These are phyloP conservation scores for Oscheius sp. DNA, from an alignment of 2,888 invertebrate genomes.

Conservation along the genomic window DNA sequence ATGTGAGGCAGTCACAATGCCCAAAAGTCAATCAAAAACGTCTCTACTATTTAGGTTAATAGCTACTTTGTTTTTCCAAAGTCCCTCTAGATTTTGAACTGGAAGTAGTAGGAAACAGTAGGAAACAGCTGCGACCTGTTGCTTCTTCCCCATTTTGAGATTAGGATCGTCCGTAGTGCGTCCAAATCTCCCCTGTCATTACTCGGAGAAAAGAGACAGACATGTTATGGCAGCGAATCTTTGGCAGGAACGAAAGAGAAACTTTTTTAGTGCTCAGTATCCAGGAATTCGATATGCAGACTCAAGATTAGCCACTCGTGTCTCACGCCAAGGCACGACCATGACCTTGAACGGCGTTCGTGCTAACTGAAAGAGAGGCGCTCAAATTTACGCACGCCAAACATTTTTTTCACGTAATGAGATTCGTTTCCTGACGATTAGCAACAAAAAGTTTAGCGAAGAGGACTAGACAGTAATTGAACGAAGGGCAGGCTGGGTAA, in stretches of 20 bases:
- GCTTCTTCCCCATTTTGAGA: slow-evolving; percentile 28
- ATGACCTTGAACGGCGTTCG: slow-evolving; percentile 28
- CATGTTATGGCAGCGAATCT: slow-evolving; percentile 1
- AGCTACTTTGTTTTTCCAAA: slow-evolving; percentile 4
- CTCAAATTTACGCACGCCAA: slow-evolving; percentile 27
- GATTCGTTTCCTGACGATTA: slow-evolving; percentile 16
- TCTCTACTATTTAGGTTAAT: slow-evolving; percentile 13
- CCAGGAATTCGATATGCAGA: neutral
- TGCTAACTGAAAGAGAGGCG: slow-evolving; percentile 16
- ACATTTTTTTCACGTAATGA: slow-evolving; percentile 24
- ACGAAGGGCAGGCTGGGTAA: neutral
- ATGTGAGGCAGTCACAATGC: neutral
- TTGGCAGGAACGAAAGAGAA: neutral
- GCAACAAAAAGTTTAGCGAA: neutral
- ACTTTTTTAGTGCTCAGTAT: neutral
- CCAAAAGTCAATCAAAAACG: neutral
- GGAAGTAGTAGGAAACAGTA: neutral
- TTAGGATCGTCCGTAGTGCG: slow-evolving; percentile 24
- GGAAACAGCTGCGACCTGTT: slow-evolving; percentile 22
- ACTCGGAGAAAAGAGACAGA: neutral
- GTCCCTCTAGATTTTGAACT: neutral
- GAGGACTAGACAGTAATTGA: neutral
- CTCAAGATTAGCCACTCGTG: too few relatives aligned
- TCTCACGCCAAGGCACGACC: neutral
- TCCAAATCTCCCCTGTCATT: slow-evolving; percentile 26